Percentiles rank a stretch among this genome's conserved stretches.
These are phyloP conservation scores for Oostethus manadensis DNA, from an alignment of 2,113 vertebrate species.

Conservation along the genomic window DNA sequence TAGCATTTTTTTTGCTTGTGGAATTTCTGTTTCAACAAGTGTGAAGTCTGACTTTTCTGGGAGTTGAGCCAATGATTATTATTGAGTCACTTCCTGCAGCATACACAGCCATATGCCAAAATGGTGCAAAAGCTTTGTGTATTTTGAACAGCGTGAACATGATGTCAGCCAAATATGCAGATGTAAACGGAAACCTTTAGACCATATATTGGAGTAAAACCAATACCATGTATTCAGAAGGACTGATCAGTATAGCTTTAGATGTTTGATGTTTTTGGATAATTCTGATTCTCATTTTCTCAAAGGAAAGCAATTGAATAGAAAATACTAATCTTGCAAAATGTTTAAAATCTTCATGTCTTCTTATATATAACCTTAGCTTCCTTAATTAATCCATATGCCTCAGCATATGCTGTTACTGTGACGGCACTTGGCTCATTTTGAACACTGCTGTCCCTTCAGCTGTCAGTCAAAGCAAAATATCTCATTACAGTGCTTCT, in stretches of 20 bases:
- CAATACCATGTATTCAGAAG: neutral
- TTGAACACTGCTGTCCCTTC: constrained; percentile 6
- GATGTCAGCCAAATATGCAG: constrained; percentile 5
- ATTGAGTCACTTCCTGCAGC: constrained; percentile 8
- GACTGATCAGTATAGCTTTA: neutral
- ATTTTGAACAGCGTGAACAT: constrained; percentile 1
- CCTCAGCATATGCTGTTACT: constrained; percentile 3
- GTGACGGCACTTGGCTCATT: constrained; percentile 5
- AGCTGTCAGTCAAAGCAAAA: constrained; percentile 25
- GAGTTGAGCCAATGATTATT: constrained; percentile 6
- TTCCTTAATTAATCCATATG: neutral
- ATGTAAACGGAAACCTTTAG: constrained; percentile 1
- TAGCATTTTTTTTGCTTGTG: neutral
- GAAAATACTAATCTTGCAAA: too few relatives aligned
- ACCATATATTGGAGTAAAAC: neutral
- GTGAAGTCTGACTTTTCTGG: neutral
- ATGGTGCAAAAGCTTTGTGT: neutral
- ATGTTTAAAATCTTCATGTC: neutral
- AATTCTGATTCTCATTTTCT: neutral
- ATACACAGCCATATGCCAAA: neutral
- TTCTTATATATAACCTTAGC: constrained; percentile 2
- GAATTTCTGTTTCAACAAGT: neutral
- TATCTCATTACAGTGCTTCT: constrained; percentile 22
- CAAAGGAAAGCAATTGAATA: too few relatives aligned
- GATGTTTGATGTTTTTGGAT: neutral